Conservation (phyloP, 2,888 invertebrate genomes). For the Antheraea assamensis region DNA sequence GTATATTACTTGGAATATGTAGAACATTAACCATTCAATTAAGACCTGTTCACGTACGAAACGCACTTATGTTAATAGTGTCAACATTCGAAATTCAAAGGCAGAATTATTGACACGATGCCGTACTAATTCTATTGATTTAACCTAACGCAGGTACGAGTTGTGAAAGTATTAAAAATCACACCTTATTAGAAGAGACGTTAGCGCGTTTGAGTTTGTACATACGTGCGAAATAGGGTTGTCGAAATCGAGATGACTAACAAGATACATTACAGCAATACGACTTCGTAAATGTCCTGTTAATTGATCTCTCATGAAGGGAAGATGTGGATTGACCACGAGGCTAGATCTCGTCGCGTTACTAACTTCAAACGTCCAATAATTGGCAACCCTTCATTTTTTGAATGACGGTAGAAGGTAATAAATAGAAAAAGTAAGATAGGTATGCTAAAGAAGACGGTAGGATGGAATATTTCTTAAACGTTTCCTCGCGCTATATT, state of each 20-base stretch:
- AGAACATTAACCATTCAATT: neutral
- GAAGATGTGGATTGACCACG: too few relatives aligned
- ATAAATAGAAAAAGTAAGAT: too few relatives aligned
- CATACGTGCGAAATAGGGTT: constrained; percentile 8
- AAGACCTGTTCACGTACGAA: neutral
- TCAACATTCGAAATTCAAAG: constrained; percentile 22
- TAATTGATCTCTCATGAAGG: too few relatives aligned
- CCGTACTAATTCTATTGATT: constrained; percentile 12
- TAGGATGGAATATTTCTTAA: neutral
- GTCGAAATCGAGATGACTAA: neutral
- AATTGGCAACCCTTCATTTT: too few relatives aligned
- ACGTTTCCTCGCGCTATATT: neutral
- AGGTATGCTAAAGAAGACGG: too few relatives aligned
- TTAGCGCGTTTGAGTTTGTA: neutral
- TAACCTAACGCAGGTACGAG: constrained; percentile 21
- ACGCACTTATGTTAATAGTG: neutral
- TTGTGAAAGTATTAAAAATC: constrained; percentile 31
- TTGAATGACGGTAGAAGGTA: too few relatives aligned
- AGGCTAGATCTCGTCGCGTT: too few relatives aligned
- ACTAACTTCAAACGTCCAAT: too few relatives aligned
- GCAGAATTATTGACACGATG: constrained; percentile 15
- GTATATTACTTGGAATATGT: neutral
- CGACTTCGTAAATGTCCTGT: too few relatives aligned
- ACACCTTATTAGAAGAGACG: constrained; percentile 12
- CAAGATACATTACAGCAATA: neutral